Evolutionary conservation across 2,888 invertebrate genomes (phyloP).

Genomic region (Trichopria drosophilae): DNA sequence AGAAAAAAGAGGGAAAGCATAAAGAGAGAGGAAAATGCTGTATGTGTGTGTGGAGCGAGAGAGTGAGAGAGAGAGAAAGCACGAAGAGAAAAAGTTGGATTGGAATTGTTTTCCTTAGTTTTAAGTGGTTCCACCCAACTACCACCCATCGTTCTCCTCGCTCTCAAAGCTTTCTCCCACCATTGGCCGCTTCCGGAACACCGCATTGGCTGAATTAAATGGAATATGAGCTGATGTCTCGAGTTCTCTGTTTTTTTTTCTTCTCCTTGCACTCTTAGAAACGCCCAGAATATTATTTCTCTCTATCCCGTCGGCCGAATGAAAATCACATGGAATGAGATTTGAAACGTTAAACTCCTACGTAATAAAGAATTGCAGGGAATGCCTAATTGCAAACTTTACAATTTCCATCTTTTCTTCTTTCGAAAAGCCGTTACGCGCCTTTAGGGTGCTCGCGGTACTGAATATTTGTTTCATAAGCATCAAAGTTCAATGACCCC

Average conservation of each 20-base stretch:
- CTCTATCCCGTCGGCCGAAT: too few species aligned
- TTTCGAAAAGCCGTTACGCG: too few species aligned
- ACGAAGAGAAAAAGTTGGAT: slow-evolving; percentile 45
- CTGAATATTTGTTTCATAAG: too few species aligned
- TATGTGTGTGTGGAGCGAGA: slow-evolving; percentile 12
- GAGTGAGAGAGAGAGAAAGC: slow-evolving; percentile 25
- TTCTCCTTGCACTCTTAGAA: background rate
- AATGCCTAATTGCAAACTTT: too few species aligned
- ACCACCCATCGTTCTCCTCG: slow-evolving; percentile 36
- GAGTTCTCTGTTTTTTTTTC: slow-evolving; percentile 8
- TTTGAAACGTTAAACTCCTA: too few species aligned
- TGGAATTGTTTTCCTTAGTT: slow-evolving; percentile 51
- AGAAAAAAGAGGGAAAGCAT: slow-evolving; percentile 11
- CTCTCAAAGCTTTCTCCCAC: slow-evolving; percentile 36
- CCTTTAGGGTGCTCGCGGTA: too few species aligned
- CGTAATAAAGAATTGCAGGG: too few species aligned
- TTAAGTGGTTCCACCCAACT: slow-evolving; percentile 43
- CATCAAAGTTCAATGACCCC: too few species aligned
- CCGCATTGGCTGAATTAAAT: slow-evolving; percentile 43
- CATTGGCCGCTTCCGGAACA: slow-evolving; percentile 29
- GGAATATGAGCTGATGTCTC: slow-evolving; percentile 35
- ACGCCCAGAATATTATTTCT: too few species aligned
- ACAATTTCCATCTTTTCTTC: too few species aligned
- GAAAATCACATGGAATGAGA: too few species aligned
- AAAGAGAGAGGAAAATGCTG: slow-evolving; percentile 7